These are phyloP conservation scores for Mycogona germanica DNA, from an alignment of 2,888 invertebrate genomes.

Conservation along the genomic window DNA sequence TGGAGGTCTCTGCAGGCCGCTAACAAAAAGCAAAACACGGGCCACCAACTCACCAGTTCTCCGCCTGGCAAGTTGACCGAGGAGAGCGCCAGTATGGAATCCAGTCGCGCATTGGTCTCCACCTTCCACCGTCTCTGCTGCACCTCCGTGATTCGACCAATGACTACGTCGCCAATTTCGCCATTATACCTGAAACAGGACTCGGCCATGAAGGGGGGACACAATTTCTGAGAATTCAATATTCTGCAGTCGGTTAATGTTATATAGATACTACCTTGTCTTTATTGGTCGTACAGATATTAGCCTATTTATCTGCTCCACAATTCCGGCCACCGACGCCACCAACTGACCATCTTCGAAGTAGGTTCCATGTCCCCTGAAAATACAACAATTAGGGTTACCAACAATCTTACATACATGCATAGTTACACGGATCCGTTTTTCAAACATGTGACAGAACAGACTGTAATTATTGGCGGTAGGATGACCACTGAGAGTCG, in stretches of 20 bases:
- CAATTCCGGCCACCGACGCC: slow-evolving; percentile 87
- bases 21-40: background rate
- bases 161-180: slow-evolving; percentile 93
- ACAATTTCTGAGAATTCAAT: background rate
- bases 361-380: slow-evolving; percentile 94
- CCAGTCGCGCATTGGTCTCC: slow-evolving; percentile 76
- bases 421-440: too few species aligned
- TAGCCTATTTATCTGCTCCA: slow-evolving; percentile 88
- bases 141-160: slow-evolving; percentile 87
- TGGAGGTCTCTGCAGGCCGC: background rate
- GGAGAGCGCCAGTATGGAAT: slow-evolving; percentile 73
- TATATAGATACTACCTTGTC: slow-evolving; percentile 47
- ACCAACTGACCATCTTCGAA: slow-evolving; percentile 61
- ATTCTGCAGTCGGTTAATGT: too few species aligned
- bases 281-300: slow-evolving; percentile 85
- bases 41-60: slow-evolving; percentile 55
- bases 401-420: too few species aligned
- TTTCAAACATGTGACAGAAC: too few species aligned
- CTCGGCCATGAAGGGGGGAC: background rate
- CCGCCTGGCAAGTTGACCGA: slow-evolving; percentile 95
- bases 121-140: slow-evolving; percentile 92
- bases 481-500: too few species aligned
- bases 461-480: too few species aligned
- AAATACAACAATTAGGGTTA: slow-evolving; percentile 19
- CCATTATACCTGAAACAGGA: slow-evolving; percentile 40